Conservation (phyloP, 2,888 invertebrate genomes). For the Diploptera punctata region DNA sequence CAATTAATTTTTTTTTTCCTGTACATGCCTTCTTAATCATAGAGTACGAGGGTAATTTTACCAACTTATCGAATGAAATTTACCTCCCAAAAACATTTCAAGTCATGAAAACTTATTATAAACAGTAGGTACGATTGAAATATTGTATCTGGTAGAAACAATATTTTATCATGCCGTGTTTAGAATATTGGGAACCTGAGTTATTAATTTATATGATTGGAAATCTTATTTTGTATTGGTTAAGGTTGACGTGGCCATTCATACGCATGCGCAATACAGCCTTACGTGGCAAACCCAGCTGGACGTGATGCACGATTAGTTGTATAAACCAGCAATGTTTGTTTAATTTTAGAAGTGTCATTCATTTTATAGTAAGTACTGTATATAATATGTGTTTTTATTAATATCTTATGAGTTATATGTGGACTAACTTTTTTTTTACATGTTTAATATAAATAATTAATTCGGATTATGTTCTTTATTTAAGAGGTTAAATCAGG, state of each 20-base stretch:
- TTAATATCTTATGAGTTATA: background rate
- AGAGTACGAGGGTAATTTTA: too few relatives aligned
- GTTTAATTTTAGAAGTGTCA: constrained; percentile 10
- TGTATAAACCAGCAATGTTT: constrained; percentile 31
- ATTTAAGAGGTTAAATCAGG: background rate
- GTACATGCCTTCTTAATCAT: too few relatives aligned
- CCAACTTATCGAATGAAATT: too few relatives aligned
- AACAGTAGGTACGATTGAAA: too few relatives aligned
- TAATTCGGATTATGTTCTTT: background rate
- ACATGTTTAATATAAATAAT: background rate
- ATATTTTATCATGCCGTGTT: too few relatives aligned
- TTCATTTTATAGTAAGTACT: background rate
- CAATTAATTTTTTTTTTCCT: too few relatives aligned
- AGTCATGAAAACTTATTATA: too few relatives aligned
- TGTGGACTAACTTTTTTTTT: background rate
- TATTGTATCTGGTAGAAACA: too few relatives aligned
- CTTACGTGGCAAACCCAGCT: constrained; percentile 65
- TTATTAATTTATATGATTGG: too few relatives aligned
- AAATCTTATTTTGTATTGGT: background rate
- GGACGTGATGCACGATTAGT: constrained; percentile 39
- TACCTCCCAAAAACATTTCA: too few relatives aligned
- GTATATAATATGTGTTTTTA: background rate
- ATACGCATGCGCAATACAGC: constrained; percentile 61
- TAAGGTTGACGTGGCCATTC: constrained; percentile 23
- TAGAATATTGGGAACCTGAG: too few relatives aligned